Evolutionary conservation across 1,140 invertebrate genomes (phyloP).

Genomic region (Pectinophora gossypiella): DNA sequence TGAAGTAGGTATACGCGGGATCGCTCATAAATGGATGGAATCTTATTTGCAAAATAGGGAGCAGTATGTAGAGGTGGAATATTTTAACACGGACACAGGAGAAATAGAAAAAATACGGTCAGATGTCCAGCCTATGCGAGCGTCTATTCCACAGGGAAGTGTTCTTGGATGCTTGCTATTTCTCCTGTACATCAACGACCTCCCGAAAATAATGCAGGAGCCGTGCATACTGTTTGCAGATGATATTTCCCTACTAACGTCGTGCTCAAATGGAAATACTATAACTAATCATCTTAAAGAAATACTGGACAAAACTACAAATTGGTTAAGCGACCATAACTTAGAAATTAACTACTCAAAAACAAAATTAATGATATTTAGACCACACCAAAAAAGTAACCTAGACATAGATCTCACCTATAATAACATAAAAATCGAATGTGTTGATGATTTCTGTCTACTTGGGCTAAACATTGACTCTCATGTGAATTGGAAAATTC

Average conservation of each 20-base stretch:
- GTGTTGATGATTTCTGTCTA: neutral
- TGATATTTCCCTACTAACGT: slow-evolving; percentile 4
- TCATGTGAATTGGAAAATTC: slow-evolving; percentile 2
- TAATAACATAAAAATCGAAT: neutral
- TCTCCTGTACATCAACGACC: slow-evolving; percentile 4
- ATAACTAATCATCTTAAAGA: neutral
- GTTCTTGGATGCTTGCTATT: slow-evolving; percentile 1
- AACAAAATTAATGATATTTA: neutral
- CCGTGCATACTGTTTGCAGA: slow-evolving; percentile 8
- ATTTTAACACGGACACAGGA: no score
- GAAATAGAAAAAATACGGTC: no score
- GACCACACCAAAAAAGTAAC: neutral
- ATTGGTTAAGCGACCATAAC: slow-evolving; percentile 5
- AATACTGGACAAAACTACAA: neutral
- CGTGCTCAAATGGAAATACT: neutral
- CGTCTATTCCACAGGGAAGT: neutral
- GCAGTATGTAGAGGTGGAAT: no score
- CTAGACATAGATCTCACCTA: neutral
- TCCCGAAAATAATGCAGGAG: slow-evolving; percentile 3
- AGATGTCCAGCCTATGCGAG: no score
- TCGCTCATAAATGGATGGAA: no score
- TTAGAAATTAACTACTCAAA: slow-evolving; percentile 7
- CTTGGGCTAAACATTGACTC: slow-evolving; percentile 1
- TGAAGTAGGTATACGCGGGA: no score
- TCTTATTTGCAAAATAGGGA: no score